Conservation (phyloP, 2,797 vertebrate genomes). For the Tympanoctomys barrerae region DNA sequence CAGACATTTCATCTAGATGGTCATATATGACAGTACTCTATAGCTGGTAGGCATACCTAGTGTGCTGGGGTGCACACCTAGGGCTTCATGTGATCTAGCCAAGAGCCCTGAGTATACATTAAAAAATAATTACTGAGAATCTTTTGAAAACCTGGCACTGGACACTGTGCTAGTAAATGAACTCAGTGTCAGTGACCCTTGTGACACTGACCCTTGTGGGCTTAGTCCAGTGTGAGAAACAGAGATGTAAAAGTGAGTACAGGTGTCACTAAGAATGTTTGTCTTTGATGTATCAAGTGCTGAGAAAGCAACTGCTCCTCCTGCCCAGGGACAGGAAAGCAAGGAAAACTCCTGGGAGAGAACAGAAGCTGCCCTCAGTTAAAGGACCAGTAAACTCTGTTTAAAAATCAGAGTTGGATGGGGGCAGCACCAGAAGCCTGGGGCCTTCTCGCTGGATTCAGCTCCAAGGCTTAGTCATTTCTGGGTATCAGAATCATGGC, state of each 20-base stretch:
- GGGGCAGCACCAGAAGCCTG: background rate
- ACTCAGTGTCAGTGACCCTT: background rate
- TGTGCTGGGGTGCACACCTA: background rate
- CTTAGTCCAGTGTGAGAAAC: background rate
- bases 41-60: background rate
- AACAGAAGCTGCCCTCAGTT: slow-evolving; percentile 18
- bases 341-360: slow-evolving; percentile 39
- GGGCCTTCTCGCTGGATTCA: background rate
- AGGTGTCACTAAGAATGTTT: background rate
- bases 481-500: background rate
- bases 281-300: slow-evolving; percentile 17
- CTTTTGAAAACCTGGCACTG: slow-evolving; percentile 45
- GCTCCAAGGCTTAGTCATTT: background rate
- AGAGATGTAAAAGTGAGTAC: background rate
- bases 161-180: background rate
- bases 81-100: background rate
- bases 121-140: background rate
- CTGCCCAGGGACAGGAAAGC: background rate
- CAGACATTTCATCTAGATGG: background rate
- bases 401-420: slow-evolving; percentile 31
- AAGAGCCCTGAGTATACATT: background rate
- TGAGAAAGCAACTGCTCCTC: background rate
- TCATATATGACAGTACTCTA: background rate
- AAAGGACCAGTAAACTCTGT: background rate
- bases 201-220: background rate